A percentile compares a stretch with the other conserved stretches of the same genome.
Conservation (phyloP, 2,797 vertebrate species). For the Lerista edwardsae region DNA sequence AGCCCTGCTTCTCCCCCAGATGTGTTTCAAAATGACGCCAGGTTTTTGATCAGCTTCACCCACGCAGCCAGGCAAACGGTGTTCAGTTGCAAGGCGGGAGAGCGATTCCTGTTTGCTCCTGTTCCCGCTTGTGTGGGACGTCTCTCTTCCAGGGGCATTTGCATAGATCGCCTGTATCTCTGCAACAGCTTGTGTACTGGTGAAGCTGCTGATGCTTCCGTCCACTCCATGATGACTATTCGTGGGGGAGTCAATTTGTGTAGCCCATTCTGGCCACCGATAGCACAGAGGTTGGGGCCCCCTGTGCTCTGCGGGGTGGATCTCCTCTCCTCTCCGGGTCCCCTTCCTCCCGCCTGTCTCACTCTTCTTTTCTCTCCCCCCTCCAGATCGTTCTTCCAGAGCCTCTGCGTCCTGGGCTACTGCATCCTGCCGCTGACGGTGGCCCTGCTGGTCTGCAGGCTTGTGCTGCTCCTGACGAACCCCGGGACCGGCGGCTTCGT, state of each 20-base stretch:
- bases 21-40: too few relatives aligned
- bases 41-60: neutral
- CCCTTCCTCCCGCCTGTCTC: too few relatives aligned
- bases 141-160: neutral
- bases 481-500: slow-evolving; percentile 78
- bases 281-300: too few relatives aligned
- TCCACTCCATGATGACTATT: neutral
- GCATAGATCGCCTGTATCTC: neutral
- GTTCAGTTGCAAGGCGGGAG: neutral
- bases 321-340: too few relatives aligned
- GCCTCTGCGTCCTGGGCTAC: slow-evolving; percentile 95
- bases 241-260: neutral
- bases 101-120: too few relatives aligned
- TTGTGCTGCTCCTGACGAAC: slow-evolving; percentile 81
- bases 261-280: too few relatives aligned
- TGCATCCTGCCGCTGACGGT: slow-evolving; percentile 92
- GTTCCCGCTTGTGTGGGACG: neutral
- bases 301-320: too few relatives aligned
- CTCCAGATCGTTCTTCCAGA: slow-evolving; percentile 93
- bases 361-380: too few relatives aligned
- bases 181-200: too few relatives aligned
- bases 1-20: too few relatives aligned
- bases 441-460: slow-evolving; percentile 90
- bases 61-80: too few relatives aligned
- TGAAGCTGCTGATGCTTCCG: neutral